Percentiles rank a stretch among this genome's conserved stretches.
Conservation (phyloP, 1,140 invertebrate genomes). For the Drosophila carrolli region DNA sequence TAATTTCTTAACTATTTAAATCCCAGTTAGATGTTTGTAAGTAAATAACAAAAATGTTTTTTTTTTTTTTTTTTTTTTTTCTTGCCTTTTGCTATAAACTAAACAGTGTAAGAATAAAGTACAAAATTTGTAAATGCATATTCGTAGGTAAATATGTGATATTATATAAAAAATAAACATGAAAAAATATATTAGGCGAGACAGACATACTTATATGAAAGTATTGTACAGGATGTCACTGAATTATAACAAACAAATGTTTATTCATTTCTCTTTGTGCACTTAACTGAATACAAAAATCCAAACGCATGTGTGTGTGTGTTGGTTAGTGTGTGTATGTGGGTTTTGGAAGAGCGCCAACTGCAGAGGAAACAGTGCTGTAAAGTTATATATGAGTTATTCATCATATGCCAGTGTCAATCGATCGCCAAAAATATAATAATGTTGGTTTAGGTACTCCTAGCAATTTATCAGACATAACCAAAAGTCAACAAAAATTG, state of each 20-base stretch:
- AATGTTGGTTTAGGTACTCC: neutral
- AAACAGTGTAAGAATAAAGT: constrained; percentile 38
- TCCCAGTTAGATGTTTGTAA: constrained; percentile 40
- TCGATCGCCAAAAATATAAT: constrained; percentile 1
- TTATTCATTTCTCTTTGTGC: constrained; percentile 9
- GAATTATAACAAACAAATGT: constrained; percentile 30
- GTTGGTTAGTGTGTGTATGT: constrained; percentile 21
- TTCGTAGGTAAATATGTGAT: constrained; percentile 10
- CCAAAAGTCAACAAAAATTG: no score
- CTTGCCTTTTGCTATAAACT: constrained; percentile 52
- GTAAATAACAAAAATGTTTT: constrained; percentile 21
- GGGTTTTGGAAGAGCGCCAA: constrained; percentile 59
- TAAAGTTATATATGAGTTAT: neutral
- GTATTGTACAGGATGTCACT: constrained; percentile 7
- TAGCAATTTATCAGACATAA: neutral
- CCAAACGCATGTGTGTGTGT: constrained; percentile 27
- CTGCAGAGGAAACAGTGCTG: constrained; percentile 38
- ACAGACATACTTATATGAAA: constrained; percentile 18
- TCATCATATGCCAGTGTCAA: neutral
- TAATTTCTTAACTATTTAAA: constrained; percentile 70
- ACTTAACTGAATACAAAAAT: constrained; percentile 23
- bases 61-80: constrained; percentile 23
- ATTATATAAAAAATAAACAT: constrained; percentile 18
- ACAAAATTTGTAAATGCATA: constrained; percentile 35
- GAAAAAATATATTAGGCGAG: constrained; percentile 11